These are phyloP conservation scores for Trididemnum nubilum DNA, from an alignment of 23 tunicate genomes.

Conservation along the genomic window DNA sequence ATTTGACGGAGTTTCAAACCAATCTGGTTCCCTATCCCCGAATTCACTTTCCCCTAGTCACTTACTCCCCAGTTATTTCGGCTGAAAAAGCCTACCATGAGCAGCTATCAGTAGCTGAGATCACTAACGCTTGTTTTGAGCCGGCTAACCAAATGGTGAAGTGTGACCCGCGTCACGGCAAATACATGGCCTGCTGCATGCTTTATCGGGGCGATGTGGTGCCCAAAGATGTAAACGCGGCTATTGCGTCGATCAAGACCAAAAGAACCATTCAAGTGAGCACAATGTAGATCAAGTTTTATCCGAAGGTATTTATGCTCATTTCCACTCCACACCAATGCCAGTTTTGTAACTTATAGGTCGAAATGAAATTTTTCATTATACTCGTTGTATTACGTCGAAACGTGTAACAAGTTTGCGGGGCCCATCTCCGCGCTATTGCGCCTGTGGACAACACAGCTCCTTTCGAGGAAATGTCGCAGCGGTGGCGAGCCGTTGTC, in stretches of 20 bases:
- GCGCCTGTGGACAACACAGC: too few relatives aligned
- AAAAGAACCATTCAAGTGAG: slow-evolving; percentile 73
- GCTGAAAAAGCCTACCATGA: slow-evolving; percentile 91
- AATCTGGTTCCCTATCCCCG: slow-evolving; percentile 91
- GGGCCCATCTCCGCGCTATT: too few relatives aligned
- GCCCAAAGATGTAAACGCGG: slow-evolving; percentile 89
- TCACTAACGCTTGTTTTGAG: slow-evolving; percentile 87
- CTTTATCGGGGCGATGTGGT: slow-evolving; percentile 84
- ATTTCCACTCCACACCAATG: neutral
- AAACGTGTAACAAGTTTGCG: too few relatives aligned
- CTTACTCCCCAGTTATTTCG: slow-evolving; percentile 84
- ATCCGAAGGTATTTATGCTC: neutral
- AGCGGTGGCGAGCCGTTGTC: too few relatives aligned
- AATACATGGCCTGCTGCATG: slow-evolving; percentile 96
- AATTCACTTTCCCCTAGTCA: slow-evolving; percentile 87
- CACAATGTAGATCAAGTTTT: neutral
- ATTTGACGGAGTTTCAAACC: slow-evolving; percentile 89
- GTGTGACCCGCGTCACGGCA: slow-evolving; percentile 94
- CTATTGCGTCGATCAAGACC: slow-evolving; percentile 81
- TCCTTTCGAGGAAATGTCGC: too few relatives aligned
- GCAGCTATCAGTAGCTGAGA: slow-evolving; percentile 77
- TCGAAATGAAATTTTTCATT: too few relatives aligned
- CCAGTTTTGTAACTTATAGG: too few relatives aligned
- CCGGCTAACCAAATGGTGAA: slow-evolving; percentile 94
- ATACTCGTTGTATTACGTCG: too few relatives aligned